Conservation (phyloP, 2,797 vertebrate genomes). For the Coregonus sp. region DNA sequence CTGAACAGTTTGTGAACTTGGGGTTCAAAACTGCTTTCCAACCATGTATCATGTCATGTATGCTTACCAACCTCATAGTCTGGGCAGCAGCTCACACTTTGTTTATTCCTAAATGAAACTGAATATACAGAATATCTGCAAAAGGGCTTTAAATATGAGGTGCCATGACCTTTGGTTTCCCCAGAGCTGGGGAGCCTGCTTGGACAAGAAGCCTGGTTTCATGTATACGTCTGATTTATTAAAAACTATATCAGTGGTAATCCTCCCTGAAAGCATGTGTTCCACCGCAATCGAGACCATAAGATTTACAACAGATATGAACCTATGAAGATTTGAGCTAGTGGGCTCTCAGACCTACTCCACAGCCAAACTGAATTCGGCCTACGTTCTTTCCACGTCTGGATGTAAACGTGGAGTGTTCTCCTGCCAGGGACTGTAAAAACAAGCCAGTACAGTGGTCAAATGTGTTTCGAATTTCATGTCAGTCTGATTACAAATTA, state of each 20-base stretch:
- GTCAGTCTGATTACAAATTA: background rate
- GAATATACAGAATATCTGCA: background rate
- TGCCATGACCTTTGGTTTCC: background rate
- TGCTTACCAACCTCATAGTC: background rate
- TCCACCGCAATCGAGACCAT: background rate
- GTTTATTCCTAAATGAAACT: background rate
- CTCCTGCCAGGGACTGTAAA: constrained; percentile 2
- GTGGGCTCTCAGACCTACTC: background rate
- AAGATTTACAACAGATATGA: constrained; percentile 8
- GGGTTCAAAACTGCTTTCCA: background rate
- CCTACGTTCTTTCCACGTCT: constrained; percentile 10
- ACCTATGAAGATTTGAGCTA: background rate
- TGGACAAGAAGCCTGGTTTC: constrained; percentile 3
- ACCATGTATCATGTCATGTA: background rate
- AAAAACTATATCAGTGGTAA: constrained; percentile 2
- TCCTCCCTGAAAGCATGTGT: background rate
- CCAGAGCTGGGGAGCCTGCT: background rate
- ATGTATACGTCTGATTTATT: constrained; percentile 10
- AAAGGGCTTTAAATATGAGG: background rate
- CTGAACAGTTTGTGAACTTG: background rate
- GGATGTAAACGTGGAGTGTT: constrained; percentile 1
- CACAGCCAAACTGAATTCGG: background rate
- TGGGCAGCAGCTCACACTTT: background rate
- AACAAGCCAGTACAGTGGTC: background rate
- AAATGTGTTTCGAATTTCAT: background rate